A percentile compares a stretch with the other conserved stretches of the same genome.
phyloP scores from a whole-genome alignment of 2,113 vertebrate species.

The Pholis gunnellus region DNA sequence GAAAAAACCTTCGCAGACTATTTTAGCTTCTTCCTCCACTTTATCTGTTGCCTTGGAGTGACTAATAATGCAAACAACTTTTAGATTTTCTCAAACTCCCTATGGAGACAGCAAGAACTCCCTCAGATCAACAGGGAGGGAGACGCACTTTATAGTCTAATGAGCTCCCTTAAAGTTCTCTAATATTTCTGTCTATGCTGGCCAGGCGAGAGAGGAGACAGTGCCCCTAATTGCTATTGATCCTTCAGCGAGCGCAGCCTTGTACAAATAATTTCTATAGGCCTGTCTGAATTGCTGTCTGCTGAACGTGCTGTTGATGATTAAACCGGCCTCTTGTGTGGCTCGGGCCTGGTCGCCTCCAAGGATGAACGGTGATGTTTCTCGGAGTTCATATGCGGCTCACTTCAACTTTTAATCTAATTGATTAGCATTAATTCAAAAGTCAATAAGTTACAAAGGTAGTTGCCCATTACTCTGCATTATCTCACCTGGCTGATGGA shows the following conservation, averaged over 20 bases:
- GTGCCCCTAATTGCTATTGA: slow-evolving; percentile 61
- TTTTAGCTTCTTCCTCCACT: slow-evolving; percentile 40
- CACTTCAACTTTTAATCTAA: slow-evolving; percentile 75
- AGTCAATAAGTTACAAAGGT: slow-evolving; percentile 73
- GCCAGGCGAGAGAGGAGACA: slow-evolving; percentile 30
- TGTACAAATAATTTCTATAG: slow-evolving; percentile 51
- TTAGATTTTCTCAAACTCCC: slow-evolving; percentile 39
- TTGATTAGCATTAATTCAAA: slow-evolving; percentile 73
- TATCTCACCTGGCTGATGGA: slow-evolving; percentile 72
- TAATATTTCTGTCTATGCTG: slow-evolving; percentile 55
- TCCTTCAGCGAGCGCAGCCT: slow-evolving; percentile 23
- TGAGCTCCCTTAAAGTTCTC: slow-evolving; percentile 33
- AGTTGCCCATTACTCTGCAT: slow-evolving; percentile 76
- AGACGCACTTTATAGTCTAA: slow-evolving; percentile 24
- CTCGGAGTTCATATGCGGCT: slow-evolving; percentile 60
- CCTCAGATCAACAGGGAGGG: slow-evolving; percentile 9
- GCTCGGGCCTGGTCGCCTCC: slow-evolving; percentile 14
- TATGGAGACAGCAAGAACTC: slow-evolving; percentile 22
- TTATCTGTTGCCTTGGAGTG: slow-evolving; percentile 22
- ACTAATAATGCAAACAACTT: slow-evolving; percentile 47
- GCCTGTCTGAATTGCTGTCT: slow-evolving; percentile 43
- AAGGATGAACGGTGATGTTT: slow-evolving; percentile 13
- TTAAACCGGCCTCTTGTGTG: slow-evolving; percentile 35
- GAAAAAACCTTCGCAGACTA: slow-evolving; percentile 40
- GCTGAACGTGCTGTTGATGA: slow-evolving; percentile 28